Evolutionary conservation across 2,797 vertebrate genomes (phyloP), one percentile per base, ranked within the genome.

Genomic region (Gila robusta): DNA sequence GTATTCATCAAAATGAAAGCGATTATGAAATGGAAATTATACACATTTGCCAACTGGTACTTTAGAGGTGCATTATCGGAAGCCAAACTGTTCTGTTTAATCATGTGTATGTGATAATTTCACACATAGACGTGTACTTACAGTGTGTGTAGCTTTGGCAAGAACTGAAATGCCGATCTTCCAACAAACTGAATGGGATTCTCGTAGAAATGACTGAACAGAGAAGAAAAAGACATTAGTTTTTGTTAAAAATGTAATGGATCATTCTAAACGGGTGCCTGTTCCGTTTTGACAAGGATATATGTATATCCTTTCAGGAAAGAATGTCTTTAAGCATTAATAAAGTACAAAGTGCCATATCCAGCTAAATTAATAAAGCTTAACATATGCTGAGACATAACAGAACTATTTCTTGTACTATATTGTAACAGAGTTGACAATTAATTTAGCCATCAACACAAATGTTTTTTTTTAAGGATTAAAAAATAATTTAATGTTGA

Each of bases 151-250:
- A 99, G 92, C 92, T 98, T 97, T 21, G 98, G 97, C 94, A 99
- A 92, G 93, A 97, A 96, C 95, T 97, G 97, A 96, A 98, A 99
- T 14, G 97, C 97, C 0, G 98, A 98, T 88, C 95, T 96, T 89
- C 98, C 98, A 90, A 99, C 98, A 92, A 95, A 97, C 96, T 98
- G 98, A 95, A 99, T 98, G 47, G 97, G 98, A 88, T 99, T 99
- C 92, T 98, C 97, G 37, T 98, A 99, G 88, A 99, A 99, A 90
- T 99, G 97, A 92, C 98, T 99, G 94, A 39, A 62, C 14, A 44
- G 37, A 83, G 47, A 79, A 71, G 49, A 71, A 32, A 44, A 77
- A 49, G 5, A 70, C n/a, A 62, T 23, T 28, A 0, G 6, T 62
- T 73, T 54, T 52, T 21, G 26, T 47, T 28, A 49, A 8, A 74